These are phyloP conservation scores for Ceramica pisi DNA, from an alignment of 2,888 invertebrate genomes.

Conservation along the genomic window DNA sequence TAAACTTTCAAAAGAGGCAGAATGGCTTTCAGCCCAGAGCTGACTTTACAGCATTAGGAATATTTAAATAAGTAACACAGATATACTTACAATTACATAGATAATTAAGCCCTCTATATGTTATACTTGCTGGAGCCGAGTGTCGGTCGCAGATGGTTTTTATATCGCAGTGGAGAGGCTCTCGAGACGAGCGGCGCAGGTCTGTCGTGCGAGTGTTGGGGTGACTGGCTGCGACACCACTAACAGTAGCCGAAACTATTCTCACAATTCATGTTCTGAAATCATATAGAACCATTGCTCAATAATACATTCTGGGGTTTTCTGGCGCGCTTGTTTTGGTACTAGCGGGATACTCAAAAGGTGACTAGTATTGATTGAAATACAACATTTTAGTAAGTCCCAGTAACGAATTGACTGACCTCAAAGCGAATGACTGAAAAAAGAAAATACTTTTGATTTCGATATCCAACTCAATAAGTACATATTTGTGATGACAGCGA, in stretches of 20 bases:
- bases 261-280: neutral
- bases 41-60: too few relatives aligned
- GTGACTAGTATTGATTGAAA: too few relatives aligned
- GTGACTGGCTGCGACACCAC: neutral
- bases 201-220: slow-evolving; percentile 23
- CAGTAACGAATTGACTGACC: neutral
- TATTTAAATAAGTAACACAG: too few relatives aligned
- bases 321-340: neutral
- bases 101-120: neutral
- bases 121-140: slow-evolving; percentile 8
- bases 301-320: neutral
- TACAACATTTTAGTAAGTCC: too few relatives aligned
- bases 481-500: too few relatives aligned
- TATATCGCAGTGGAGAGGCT: slow-evolving; percentile 25
- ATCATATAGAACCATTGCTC: neutral
- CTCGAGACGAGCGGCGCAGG: slow-evolving; percentile 30
- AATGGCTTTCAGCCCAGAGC: too few relatives aligned
- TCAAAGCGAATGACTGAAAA: neutral
- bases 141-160: slow-evolving; percentile 42
- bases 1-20: too few relatives aligned
- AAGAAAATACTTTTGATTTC: neutral
- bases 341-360: neutral
- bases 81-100: neutral
- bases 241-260: neutral
- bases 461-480: too few relatives aligned